Evolutionary conservation across 1,140 invertebrate genomes (phyloP).

Genomic region (Maconellicoccus hirsutus): DNA sequence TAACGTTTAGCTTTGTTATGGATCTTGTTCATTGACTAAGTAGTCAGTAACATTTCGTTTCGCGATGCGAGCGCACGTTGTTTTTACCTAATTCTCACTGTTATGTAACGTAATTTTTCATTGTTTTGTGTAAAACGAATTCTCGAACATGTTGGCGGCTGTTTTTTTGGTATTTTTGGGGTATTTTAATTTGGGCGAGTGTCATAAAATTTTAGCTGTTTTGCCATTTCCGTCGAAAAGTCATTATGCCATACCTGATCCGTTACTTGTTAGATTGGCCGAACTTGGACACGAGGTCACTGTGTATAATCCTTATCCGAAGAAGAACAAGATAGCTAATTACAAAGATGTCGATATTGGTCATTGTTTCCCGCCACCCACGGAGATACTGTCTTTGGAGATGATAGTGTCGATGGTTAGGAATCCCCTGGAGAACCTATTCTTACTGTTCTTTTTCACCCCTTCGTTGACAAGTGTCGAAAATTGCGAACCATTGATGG

Average conservation of each 20-base stretch:
- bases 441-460: background rate
- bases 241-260: conserved; percentile 34
- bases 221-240: conserved; percentile 33
- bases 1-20: no score
- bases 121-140: no score
- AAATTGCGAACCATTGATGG: background rate
- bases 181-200: background rate
- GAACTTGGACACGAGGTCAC: conserved; percentile 32
- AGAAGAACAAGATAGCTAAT: conserved; percentile 39
- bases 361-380: conserved; percentile 18
- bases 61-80: no score
- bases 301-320: conserved; percentile 36
- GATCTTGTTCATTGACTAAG: no score
- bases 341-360: conserved; percentile 38
- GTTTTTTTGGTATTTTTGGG: background rate
- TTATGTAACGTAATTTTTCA: no score
- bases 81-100: no score
- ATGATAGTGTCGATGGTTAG: background rate
- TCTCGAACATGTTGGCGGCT: background rate
- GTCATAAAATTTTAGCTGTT: conserved; percentile 31
- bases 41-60: no score
- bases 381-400: background rate
- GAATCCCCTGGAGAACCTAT: background rate
- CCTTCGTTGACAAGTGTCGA: background rate
- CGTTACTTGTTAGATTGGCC: conserved; percentile 32